Conservation (phyloP, 2,888 invertebrate genomes). For the Antheraea yamamai region DNA sequence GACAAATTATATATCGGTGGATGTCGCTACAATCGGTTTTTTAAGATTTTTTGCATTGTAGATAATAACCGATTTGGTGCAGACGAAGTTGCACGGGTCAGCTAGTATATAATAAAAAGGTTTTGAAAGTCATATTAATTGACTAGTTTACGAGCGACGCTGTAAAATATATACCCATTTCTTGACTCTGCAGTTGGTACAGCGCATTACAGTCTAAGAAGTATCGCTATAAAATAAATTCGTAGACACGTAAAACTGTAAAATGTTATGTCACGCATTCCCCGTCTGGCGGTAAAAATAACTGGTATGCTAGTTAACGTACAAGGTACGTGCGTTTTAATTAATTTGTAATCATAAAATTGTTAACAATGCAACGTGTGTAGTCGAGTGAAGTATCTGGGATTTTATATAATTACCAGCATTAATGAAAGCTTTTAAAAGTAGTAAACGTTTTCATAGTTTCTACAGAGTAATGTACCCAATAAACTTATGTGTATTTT, state of each 20-base stretch:
- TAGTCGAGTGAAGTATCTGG: too few species aligned
- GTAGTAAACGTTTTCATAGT: background rate
- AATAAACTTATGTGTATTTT: background rate
- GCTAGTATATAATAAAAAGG: background rate
- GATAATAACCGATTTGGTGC: too few species aligned
- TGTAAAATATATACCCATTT: background rate
- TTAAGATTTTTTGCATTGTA: too few species aligned
- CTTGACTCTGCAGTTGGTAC: background rate
- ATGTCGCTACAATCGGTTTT: too few species aligned
- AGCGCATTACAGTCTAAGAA: background rate
- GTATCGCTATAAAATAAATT: background rate
- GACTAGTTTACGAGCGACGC: background rate
- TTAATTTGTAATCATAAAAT: conserved; percentile 17
- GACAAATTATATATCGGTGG: too few species aligned
- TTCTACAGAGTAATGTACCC: background rate
- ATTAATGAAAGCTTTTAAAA: background rate
- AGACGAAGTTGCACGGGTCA: too few species aligned
- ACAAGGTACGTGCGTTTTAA: background rate
- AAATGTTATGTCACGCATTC: conserved; percentile 3
- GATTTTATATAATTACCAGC: background rate
- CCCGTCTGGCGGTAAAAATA: background rate
- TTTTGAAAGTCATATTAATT: background rate
- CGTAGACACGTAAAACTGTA: background rate
- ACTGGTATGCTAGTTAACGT: background rate
- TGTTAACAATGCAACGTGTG: background rate